Evolutionary conservation across 2,797 vertebrate genomes (phyloP).

Genomic region (Oryzias sinensis): DNA sequence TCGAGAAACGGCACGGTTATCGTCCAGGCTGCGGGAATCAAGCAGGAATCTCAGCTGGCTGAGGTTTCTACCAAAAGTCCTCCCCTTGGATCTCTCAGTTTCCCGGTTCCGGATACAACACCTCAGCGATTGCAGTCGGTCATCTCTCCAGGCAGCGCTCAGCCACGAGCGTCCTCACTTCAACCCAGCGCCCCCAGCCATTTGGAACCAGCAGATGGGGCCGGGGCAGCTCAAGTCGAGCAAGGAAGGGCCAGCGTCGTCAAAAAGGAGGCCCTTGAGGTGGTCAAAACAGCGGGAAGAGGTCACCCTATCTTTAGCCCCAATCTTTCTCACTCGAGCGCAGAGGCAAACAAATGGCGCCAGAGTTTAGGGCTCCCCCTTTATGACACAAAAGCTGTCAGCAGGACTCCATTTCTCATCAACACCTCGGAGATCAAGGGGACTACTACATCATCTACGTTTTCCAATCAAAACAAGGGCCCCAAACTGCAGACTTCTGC

Average conservation of each 20-base stretch:
- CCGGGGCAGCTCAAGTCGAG: constrained; percentile 43
- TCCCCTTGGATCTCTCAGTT: constrained; percentile 18
- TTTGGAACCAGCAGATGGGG: constrained; percentile 63
- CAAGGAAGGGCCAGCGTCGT: constrained; percentile 20
- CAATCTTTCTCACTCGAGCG: constrained; percentile 32
- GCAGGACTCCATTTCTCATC: constrained; percentile 64
- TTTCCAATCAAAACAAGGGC: constrained; percentile 29
- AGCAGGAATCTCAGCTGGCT: constrained; percentile 67
- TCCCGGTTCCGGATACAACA: constrained; percentile 5
- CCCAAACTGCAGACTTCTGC: constrained; percentile 58
- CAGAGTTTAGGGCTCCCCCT: constrained; percentile 68
- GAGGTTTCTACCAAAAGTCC: constrained; percentile 54
- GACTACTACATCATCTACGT: constrained; percentile 21
- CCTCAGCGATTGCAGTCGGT: constrained; percentile 14
- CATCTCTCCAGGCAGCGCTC: constrained; percentile 13
- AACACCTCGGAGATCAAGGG: constrained; percentile 56
- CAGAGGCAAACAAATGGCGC: constrained; percentile 65
- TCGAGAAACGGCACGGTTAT: constrained; percentile 28
- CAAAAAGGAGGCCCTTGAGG: constrained; percentile 15
- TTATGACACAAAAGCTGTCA: constrained; percentile 38
- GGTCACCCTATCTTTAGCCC: constrained; percentile 22
- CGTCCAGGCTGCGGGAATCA: constrained; percentile 40
- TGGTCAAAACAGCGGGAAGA: constrained; percentile 28
- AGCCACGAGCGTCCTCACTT: constrained; percentile 15
- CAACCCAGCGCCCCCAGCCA: constrained; percentile 36